Base-by-base conservation (phyloP, 2,797 vertebrate genomes). In the Meda fulgida region DNA sequence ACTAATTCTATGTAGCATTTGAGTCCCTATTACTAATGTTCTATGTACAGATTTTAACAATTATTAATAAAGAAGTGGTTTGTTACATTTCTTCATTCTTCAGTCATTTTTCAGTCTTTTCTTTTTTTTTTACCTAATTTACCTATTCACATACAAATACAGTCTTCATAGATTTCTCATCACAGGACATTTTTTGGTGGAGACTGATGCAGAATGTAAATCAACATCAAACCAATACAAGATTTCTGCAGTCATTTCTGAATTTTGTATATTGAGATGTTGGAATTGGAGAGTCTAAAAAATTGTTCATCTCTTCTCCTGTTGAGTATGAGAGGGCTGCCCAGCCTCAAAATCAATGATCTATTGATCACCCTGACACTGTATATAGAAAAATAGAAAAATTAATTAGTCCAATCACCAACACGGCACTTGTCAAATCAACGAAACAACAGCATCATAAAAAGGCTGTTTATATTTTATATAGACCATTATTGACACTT, bases 21-120 rank as follows among this genome's bases (percentile, higher is more conserved):
- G 43, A 83, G 19, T 75, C 21, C 53, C 71, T 77, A 31, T 76
- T 4, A 73, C 34, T 26, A 16, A 16, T 10, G 40, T 43, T 79
- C 26, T 72, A 8, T 87, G 69, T 87, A 78, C 53, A 69, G 23
- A 2, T 81, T 85, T 78, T 81, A 78, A 85, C 80, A 36, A 11
- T 85, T 73, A 84, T 73, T 85, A 87, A 85, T 83, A 85, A 87
- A 87, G 8, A 40, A 58, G 66, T 55, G 34, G 19, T 78, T 82
- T 48, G 40, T 5, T 43, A 63, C 19, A n/a, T 58, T 11, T 34
- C 36, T 29, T n/a, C n/a, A n/a, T n/a, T n/a, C n/a, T n/a, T n/a
- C n/a, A 34, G 11, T 63, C 8, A 65, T 26, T 11, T 21, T 43
- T 63, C n/a, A n/a, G n/a, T 13, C 2, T 2, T 48, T 21, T 43